Conservation (phyloP, 1,140 invertebrate genomes). For the Zaprionus inermis region DNA sequence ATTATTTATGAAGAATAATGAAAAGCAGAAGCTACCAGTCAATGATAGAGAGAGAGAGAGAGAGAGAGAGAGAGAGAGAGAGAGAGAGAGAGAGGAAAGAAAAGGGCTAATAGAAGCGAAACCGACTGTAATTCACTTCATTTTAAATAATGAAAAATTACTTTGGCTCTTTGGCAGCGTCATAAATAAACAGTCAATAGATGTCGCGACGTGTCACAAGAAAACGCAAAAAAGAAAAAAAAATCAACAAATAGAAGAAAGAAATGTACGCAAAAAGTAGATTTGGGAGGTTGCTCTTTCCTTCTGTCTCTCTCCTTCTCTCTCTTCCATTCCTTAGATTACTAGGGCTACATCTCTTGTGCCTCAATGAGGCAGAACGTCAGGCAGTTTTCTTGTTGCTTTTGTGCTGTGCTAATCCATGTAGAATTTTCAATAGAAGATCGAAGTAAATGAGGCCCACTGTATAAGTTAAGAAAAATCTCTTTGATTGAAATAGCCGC, state of each 20-base stretch:
- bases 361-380: slow-evolving; percentile 44
- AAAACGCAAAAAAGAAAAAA: slow-evolving; percentile 2
- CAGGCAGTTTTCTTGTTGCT: slow-evolving; percentile 4
- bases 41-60: slow-evolving; percentile 10
- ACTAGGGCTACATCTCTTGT: slow-evolving; percentile 59
- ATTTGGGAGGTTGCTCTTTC: not conserved
- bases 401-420: slow-evolving; percentile 51
- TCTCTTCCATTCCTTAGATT: slow-evolving; percentile 2
- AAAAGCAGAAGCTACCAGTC: slow-evolving; percentile 54
- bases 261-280: not conserved
- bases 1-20: slow-evolving; percentile 80
- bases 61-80: not conserved
- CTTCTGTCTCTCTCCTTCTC: not conserved
- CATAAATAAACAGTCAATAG: slow-evolving; percentile 73
- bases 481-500: slow-evolving; percentile 22
- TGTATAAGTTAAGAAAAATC: not conserved
- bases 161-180: slow-evolving; percentile 64
- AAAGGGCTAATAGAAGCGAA: not conserved
- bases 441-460: not conserved
- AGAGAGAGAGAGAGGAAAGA: not conserved
- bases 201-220: slow-evolving; percentile 15
- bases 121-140: slow-evolving; percentile 75
- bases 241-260: slow-evolving; percentile 11
- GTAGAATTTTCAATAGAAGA: slow-evolving; percentile 56
- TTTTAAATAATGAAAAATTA: slow-evolving; percentile 82